Conservation (phyloP, 2,113 vertebrate genomes). For the Oncorhynchus gorbuscha region DNA sequence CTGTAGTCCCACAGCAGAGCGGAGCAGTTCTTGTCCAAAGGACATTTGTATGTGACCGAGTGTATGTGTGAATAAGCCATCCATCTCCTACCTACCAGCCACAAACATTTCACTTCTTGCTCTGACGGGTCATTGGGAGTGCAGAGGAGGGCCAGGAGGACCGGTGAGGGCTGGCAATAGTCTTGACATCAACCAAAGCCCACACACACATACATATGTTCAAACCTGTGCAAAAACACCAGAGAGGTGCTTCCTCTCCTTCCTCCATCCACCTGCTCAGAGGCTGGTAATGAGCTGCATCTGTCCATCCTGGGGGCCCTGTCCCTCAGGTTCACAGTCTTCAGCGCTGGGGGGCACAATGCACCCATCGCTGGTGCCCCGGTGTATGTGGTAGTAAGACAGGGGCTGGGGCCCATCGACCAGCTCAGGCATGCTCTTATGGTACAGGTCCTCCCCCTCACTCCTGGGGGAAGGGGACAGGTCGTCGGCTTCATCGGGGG, state of each 20-base stretch:
- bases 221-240: constrained; percentile 59
- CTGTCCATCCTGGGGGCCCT: constrained; percentile 88
- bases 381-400: constrained; percentile 96
- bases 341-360: constrained; percentile 86
- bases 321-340: constrained; percentile 84
- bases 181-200: constrained; percentile 44
- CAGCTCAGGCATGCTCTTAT: constrained; percentile 96
- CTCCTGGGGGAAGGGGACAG: constrained; percentile 80
- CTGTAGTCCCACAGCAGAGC: constrained; percentile 54
- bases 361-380: constrained; percentile 91
- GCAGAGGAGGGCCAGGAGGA: constrained; percentile 62
- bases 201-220: constrained; percentile 54
- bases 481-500: constrained; percentile 80
- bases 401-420: constrained; percentile 87
- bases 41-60: constrained; percentile 38
- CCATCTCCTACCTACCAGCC: constrained; percentile 35
- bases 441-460: constrained; percentile 89
- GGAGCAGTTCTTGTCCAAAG: constrained; percentile 81
- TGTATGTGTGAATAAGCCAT: constrained; percentile 51
- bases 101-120: constrained; percentile 57
- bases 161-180: constrained; percentile 28
- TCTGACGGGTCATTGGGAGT: constrained; percentile 48
- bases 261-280: constrained; percentile 68
- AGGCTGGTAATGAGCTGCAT: constrained; percentile 99
- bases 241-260: constrained; percentile 19